A percentile compares a stretch with the other conserved stretches of the same genome.
Evolutionary conservation across 2,113 vertebrate genomes (phyloP).

Genomic region (Cariama cristata): DNA sequence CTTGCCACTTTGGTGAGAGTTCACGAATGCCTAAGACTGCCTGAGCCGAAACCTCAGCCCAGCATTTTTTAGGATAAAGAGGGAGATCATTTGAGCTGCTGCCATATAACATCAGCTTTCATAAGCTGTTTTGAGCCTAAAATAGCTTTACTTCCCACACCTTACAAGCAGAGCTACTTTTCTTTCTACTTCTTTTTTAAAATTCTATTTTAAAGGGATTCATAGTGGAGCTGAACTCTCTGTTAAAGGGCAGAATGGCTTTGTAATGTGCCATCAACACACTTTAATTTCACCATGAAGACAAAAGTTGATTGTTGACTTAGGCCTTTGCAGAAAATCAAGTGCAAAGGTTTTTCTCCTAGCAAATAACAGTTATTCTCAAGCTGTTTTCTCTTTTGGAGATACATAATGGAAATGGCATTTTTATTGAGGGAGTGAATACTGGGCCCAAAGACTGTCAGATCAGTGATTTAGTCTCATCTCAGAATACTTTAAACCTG

Average conservation of each 20-base stretch:
- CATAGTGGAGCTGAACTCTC: neutral
- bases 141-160: conserved; percentile 52
- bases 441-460: neutral
- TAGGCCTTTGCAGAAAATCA: neutral
- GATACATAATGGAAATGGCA: neutral
- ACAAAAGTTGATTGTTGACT: neutral
- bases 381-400: neutral
- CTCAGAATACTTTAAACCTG: conserved; percentile 1
- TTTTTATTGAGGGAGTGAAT: conserved; percentile 24
- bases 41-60: conserved; percentile 33
- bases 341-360: neutral
- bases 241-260: conserved; percentile 2
- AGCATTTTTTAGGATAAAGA: conserved; percentile 32
- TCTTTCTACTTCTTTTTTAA: neutral
- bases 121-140: conserved; percentile 34
- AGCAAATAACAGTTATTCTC: neutral
- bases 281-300: neutral
- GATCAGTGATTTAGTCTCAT: neutral
- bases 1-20: neutral
- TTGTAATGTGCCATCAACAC: neutral
- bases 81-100: conserved; percentile 32
- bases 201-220: conserved; percentile 18
- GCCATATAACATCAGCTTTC: conserved; percentile 41
- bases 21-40: neutral
- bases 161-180: conserved; percentile 31